Evolutionary conservation across 2,888 invertebrate genomes (phyloP).

Genomic region (Eutolmus rufibarbis): DNA sequence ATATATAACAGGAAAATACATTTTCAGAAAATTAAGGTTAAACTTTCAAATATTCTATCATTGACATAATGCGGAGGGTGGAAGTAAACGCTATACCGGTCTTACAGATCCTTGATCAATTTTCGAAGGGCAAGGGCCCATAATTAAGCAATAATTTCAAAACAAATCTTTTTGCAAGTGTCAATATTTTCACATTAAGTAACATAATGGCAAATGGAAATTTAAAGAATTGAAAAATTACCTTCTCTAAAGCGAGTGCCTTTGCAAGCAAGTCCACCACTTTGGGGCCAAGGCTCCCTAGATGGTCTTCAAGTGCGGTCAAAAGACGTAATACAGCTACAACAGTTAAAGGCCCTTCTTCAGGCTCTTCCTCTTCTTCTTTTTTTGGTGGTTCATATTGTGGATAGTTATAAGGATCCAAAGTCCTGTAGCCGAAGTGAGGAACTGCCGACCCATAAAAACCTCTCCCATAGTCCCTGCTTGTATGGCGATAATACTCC

Average conservation of each 20-base stretch:
- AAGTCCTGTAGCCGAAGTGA: conserved; percentile 54
- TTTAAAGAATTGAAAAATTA: conserved; percentile 30
- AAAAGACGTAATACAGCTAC: conserved; percentile 76
- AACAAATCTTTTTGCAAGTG: background rate
- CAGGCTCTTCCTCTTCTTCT: conserved; percentile 59
- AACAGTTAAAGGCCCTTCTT: conserved; percentile 67
- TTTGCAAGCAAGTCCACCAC: conserved; percentile 78
- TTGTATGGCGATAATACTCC: background rate
- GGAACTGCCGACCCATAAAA: conserved; percentile 41
- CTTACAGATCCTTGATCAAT: too few relatives aligned
- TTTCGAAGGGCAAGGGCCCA: too few relatives aligned
- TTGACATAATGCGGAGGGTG: too few relatives aligned
- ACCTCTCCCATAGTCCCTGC: background rate
- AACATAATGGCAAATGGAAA: conserved; percentile 5
- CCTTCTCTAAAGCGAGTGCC: conserved; percentile 79
- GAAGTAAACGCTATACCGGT: too few relatives aligned
- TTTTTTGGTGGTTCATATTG: conserved; percentile 56
- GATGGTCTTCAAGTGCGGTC: conserved; percentile 81
- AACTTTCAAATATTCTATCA: too few relatives aligned
- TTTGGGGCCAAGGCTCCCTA: conserved; percentile 85
- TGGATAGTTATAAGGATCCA: conserved; percentile 58
- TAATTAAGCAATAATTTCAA: background rate
- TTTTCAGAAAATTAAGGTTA: too few relatives aligned
- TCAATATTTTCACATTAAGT: background rate
- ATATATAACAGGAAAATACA: too few relatives aligned